A percentile compares a stretch with the other conserved stretches of the same genome.
Evolutionary conservation across 2,888 invertebrate species (phyloP).

Genomic region (Drosophila pegasa): DNA sequence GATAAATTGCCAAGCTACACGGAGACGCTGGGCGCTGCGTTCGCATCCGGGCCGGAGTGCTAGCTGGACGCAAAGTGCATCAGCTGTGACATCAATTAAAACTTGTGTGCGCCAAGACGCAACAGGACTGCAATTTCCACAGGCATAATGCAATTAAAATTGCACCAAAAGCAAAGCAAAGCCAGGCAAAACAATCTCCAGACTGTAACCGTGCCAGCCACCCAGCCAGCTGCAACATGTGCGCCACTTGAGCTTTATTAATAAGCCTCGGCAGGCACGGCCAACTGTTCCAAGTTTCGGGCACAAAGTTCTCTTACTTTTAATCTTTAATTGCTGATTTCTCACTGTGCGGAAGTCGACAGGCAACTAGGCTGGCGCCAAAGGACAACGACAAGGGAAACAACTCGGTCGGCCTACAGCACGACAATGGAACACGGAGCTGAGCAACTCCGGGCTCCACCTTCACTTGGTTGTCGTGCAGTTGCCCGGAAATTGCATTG

Average conservation of each 20-base stretch:
- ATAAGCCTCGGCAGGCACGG: conserved; percentile 19
- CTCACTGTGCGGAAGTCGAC: conserved; percentile 28
- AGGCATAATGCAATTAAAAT: conserved; percentile 72
- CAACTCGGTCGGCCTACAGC: conserved; percentile 18
- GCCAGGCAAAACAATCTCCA: conserved; percentile 32
- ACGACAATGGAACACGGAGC: conserved; percentile 15
- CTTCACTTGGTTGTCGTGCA: conserved; percentile 26
- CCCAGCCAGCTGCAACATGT: conserved; percentile 20
- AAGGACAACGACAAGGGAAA: conserved; percentile 44
- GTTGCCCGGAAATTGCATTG: conserved; percentile 74
- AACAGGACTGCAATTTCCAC: conserved; percentile 53
- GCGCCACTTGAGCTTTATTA: conserved; percentile 19
- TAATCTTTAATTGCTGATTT: conserved; percentile 67
- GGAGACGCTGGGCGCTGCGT: conserved; percentile 19
- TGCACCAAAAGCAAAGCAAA: conserved; percentile 46
- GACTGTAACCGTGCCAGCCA: conserved; percentile 28
- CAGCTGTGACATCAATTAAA: conserved; percentile 73
- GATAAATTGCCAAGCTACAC: conserved; percentile 41
- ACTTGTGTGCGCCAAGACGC: conserved; percentile 48
- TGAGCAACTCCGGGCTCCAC: conserved; percentile 6
- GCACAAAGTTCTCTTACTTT: conserved; percentile 40
- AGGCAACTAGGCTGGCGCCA: conserved; percentile 23
- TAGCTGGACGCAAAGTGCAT: conserved; percentile 53
- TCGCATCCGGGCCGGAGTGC: conserved; percentile 22
- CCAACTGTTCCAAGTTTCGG: conserved; percentile 12